Base-by-base conservation (phyloP, 2,888 invertebrate genomes). In the Cordylochernes scorpioides region DNA sequence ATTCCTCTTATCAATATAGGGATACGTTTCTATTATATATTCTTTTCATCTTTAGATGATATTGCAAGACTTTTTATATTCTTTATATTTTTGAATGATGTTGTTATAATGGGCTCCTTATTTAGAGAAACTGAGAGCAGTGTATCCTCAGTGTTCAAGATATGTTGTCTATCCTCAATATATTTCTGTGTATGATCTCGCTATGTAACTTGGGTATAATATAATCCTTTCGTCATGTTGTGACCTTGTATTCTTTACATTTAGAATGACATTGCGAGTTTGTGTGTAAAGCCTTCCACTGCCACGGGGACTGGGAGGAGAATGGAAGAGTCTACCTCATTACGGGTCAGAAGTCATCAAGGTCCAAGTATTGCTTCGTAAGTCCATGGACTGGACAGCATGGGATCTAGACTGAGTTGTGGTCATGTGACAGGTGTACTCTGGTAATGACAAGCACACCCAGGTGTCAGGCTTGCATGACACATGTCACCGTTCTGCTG, bases 271-370 rank as follows among this genome's bases (percentile, higher is more conserved):
- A 1, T n/a, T 22, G 4, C 22, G 2, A 4, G 14, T 22, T 14
- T 22, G 8, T 17, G 22, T 21, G 25, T 27, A 14, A 7, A 44
- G 44, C 39, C 29, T 44, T 42, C 24, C 39, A 42, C 18, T 44
- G 44, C 30, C 43, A 42, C 24, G 44, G 42, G 6, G 39, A 40
- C 21, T 45, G 45, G 45, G 39, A 41, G 36, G 45, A 44, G 31
- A 45, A 44, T 26, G 43, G 42, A 10, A 41, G 43, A 19, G 39
- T 40, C 26, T 44, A 39, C 27, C 30, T 45, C 14, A 39, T 45
- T 8, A 39, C 38, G 13, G 31, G 35, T 9, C 10, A 33, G 3
- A 26, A 26, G 18, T 31, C 35, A 14, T 22, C 38, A 6, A 35
- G 32, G 21, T 33, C 29, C n/a, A 35, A 34, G 26, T 38, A 35